Conservation (phyloP, 2,888 invertebrate species). For the Hanleya hanleyi region DNA sequence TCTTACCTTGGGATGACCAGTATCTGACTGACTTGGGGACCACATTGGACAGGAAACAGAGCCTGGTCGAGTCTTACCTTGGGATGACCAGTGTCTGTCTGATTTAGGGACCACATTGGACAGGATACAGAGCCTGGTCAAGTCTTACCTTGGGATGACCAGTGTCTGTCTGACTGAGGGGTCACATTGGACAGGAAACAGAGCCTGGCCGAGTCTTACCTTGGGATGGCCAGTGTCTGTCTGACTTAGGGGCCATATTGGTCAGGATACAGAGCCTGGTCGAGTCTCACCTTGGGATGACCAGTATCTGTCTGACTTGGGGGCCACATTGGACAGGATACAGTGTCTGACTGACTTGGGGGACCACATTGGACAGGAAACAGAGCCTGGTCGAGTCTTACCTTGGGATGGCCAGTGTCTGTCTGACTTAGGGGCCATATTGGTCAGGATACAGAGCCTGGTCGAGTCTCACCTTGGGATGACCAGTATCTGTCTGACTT, state of each 20-base stretch:
- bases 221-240: constrained; percentile 90
- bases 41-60: too few relatives aligned
- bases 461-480: constrained; percentile 95
- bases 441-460: constrained; percentile 89
- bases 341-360: too few relatives aligned
- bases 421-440: constrained; percentile 91
- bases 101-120: constrained; percentile 93
- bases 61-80: too few relatives aligned
- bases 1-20: too few relatives aligned
- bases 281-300: constrained; percentile 88
- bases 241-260: constrained; percentile 91
- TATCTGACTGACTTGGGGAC: too few relatives aligned
- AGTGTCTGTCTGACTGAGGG: too few relatives aligned
- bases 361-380: too few relatives aligned
- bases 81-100: constrained; percentile 89
- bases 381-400: too few relatives aligned
- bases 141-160: too few relatives aligned
- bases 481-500: too few relatives aligned
- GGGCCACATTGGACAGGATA: constrained; percentile 91
- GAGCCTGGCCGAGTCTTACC: too few relatives aligned
- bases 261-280: constrained; percentile 91
- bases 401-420: constrained; percentile 92
- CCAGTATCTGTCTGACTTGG: constrained; percentile 92
- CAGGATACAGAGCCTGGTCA: constrained; percentile 90
- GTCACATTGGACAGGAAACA: too few relatives aligned